A percentile compares a stretch with the other conserved stretches of the same genome.
Evolutionary conservation across 92 coral and sea anemone genomes (phyloP).

Genomic region (Pocillopora grandis): DNA sequence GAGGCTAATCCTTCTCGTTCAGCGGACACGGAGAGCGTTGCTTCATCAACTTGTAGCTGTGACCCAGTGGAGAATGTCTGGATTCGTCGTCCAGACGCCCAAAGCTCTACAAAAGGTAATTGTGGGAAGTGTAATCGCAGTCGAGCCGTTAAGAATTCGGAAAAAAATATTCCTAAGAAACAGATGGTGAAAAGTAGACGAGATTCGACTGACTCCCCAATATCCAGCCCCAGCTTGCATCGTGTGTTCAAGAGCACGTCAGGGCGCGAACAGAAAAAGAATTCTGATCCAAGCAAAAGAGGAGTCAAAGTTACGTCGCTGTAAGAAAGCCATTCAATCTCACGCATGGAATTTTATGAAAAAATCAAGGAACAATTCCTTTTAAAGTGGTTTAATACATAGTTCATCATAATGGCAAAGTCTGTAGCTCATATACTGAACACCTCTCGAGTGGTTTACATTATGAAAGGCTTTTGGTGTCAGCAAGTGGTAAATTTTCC

Average conservation of each 20-base stretch:
- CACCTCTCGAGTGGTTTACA: too few species aligned
- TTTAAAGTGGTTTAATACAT: too few species aligned
- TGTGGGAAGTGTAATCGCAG: constrained; percentile 53
- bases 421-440: too few species aligned
- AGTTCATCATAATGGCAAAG: too few species aligned
- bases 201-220: constrained; percentile 70
- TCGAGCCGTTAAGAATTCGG: constrained; percentile 19
- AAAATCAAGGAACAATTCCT: too few species aligned
- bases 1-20: constrained; percentile 33
- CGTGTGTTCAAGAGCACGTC: constrained; percentile 50
- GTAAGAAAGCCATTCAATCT: background rate
- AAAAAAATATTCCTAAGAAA: constrained; percentile 24
- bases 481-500: too few species aligned
- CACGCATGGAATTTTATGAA: too few species aligned
- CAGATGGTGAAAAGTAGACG: constrained; percentile 65
- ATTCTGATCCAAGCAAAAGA: constrained; percentile 67
- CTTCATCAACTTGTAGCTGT: constrained; percentile 62
- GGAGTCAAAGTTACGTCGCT: constrained; percentile 86
- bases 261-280: constrained; percentile 53
- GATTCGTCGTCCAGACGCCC: constrained; percentile 63
- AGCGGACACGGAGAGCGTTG: constrained; percentile 35
- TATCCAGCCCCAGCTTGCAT: constrained; percentile 64
- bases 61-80: constrained; percentile 72
- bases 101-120: constrained; percentile 27
- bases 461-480: too few species aligned